These are phyloP conservation scores for Amphiprion ocellaris DNA, from an alignment of 2,113 vertebrate species.

Conservation along the genomic window DNA sequence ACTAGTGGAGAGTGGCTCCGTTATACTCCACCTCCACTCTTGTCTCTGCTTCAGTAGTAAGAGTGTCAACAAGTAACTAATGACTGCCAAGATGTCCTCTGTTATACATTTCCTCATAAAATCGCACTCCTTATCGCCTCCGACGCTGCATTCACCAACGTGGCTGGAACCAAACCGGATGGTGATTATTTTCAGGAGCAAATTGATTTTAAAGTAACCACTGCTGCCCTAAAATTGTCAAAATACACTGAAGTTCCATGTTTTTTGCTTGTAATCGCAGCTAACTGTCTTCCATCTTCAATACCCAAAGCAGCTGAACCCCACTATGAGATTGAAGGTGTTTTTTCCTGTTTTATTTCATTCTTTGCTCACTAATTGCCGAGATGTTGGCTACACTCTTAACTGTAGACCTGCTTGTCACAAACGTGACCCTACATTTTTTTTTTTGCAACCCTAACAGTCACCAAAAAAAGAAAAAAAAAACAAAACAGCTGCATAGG, in stretches of 20 bases:
- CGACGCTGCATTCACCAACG: slow-evolving; percentile 22
- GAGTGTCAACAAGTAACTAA: slow-evolving; percentile 73
- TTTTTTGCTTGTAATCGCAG: not conserved
- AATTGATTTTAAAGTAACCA: not conserved
- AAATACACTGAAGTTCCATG: not conserved
- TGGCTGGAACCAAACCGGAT: slow-evolving; percentile 9
- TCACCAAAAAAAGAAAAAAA: too few species aligned
- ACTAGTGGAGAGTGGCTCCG: slow-evolving; percentile 69
- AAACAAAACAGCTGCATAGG: not conserved
- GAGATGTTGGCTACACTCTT: not conserved
- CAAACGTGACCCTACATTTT: not conserved
- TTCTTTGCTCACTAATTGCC: not conserved
- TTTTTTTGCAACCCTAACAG: too few species aligned
- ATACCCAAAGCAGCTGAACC: not conserved
- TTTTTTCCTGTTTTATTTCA: not conserved
- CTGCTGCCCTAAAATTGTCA: not conserved
- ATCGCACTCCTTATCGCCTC: slow-evolving; percentile 41
- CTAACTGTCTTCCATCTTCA: not conserved
- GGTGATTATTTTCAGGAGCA: slow-evolving; percentile 36
- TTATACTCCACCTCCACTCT: slow-evolving; percentile 70
- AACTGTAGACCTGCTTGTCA: not conserved
- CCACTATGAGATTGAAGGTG: too few species aligned
- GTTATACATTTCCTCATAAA: slow-evolving; percentile 61
- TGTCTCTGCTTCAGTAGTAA: slow-evolving; percentile 50
- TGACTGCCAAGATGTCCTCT: slow-evolving; percentile 66